These are phyloP conservation scores for Morus bassanus DNA, from an alignment of 2,797 vertebrate genomes.

Conservation along the genomic window DNA sequence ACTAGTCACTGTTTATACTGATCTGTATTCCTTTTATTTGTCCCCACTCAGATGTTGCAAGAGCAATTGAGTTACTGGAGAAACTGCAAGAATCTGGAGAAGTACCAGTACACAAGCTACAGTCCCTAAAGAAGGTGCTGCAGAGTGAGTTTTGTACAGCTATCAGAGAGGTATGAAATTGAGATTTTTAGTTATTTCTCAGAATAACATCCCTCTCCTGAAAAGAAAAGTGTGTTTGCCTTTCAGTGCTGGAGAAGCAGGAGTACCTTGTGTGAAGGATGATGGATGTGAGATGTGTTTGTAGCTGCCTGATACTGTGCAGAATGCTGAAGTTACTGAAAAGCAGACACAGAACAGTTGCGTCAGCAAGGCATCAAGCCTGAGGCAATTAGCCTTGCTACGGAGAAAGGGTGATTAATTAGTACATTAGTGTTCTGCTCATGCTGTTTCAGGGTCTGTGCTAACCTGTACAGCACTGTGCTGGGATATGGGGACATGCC, in stretches of 20 bases:
- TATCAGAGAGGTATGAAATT: conserved; percentile 93
- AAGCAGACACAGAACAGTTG: not conserved
- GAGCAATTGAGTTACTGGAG: conserved; percentile 96
- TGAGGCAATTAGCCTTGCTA: conserved; percentile 20
- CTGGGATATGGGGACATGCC: not conserved
- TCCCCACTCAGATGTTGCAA: conserved; percentile 87
- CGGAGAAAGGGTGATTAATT: not conserved
- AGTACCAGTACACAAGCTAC: conserved; percentile 95
- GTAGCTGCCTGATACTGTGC: not conserved
- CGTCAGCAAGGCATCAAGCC: not conserved
- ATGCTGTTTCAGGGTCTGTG: not conserved
- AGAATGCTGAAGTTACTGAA: not conserved
- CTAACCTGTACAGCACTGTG: not conserved
- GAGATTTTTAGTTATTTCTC: conserved; percentile 24
- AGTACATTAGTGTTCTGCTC: not conserved
- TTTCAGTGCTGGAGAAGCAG: not conserved
- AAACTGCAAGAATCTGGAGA: conserved; percentile 96
- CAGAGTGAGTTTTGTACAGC: conserved; percentile 99
- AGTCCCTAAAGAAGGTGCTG: conserved; percentile 96
- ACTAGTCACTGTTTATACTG: not conserved
- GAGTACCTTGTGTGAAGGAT: not conserved
- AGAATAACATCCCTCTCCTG: not conserved
- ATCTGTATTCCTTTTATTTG: conserved; percentile 15
- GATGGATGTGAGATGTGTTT: not conserved
- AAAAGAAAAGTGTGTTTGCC: not conserved